Percentiles rank a stretch among this genome's conserved stretches.
phyloP scores from a whole-genome alignment of 2,113 vertebrate species.

The Sylvia atricapilla region DNA sequence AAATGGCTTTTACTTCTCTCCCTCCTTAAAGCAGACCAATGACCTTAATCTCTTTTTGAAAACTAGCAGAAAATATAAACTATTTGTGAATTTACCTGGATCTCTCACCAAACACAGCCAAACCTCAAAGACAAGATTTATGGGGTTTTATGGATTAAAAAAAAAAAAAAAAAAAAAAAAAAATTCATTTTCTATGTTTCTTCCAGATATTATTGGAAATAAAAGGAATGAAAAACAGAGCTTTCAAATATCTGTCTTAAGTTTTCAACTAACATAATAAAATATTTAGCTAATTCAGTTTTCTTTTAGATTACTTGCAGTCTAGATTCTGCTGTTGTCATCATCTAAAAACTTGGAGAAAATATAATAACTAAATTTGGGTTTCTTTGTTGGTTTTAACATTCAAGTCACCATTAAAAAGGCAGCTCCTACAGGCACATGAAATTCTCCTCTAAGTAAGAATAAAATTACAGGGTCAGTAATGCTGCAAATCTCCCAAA shows the following conservation, averaged over 20 bases:
- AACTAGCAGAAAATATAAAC: background rate
- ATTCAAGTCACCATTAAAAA: background rate
- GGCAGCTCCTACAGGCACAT: background rate
- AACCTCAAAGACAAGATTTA: background rate
- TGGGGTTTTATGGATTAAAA: background rate
- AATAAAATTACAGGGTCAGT: background rate
- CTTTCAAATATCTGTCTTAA: background rate
- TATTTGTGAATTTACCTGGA: background rate
- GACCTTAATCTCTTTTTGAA: background rate
- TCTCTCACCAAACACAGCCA: background rate
- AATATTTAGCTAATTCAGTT: conserved; percentile 25
- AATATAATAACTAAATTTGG: background rate
- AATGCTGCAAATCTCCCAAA: background rate
- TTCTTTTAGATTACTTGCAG: background rate
- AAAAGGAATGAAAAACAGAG: background rate
- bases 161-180: background rate
- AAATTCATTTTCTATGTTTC: background rate
- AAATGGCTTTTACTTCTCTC: background rate
- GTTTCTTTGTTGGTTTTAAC: background rate
- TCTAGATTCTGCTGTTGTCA: background rate
- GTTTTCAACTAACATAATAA: background rate
- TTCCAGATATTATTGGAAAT: background rate
- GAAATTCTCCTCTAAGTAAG: background rate
- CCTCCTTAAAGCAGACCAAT: background rate
- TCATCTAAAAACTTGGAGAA: background rate